phyloP scores from a whole-genome alignment of 2,797 vertebrate species.

The Threskiornis aethiopicus region DNA sequence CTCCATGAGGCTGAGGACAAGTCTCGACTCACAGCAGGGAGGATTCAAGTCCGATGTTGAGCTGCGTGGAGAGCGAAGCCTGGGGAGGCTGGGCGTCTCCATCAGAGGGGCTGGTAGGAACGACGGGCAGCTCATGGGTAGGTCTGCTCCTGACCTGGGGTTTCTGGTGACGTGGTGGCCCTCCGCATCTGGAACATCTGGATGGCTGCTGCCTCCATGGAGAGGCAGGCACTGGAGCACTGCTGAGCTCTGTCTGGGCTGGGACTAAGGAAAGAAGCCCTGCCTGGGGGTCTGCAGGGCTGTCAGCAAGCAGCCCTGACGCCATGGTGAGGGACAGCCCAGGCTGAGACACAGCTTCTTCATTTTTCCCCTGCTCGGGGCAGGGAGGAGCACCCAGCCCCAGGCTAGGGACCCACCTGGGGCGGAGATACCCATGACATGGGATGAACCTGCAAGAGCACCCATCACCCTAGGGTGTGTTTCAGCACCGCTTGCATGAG shows the following conservation, averaged over 20 bases:
- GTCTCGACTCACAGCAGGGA: not conserved
- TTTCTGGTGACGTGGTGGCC: not conserved
- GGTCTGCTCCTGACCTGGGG: not conserved
- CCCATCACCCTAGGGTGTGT: fast-evolving
- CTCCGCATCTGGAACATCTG: not conserved
- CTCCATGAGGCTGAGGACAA: not conserved
- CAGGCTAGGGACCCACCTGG: fast-evolving
- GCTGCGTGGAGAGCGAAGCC: not conserved
- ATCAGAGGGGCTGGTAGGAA: not conserved
- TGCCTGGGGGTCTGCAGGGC: not conserved
- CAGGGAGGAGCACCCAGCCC: too few species aligned
- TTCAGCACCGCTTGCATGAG: not conserved
- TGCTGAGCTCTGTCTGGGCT: not conserved
- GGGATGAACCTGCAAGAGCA: not conserved
- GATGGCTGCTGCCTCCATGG: not conserved
- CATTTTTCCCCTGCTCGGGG: not conserved
- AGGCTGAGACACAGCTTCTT: not conserved
- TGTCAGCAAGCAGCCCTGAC: not conserved
- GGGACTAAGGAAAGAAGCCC: not conserved
- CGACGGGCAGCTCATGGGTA: fast-evolving
- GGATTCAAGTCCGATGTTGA: not conserved
- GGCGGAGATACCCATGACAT: not conserved
- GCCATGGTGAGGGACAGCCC: fast-evolving
- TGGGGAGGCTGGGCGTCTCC: not conserved
- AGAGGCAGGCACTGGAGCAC: too few species aligned